phyloP scores from a whole-genome alignment of 2,888 invertebrate species.

The Conomelus anceps region DNA sequence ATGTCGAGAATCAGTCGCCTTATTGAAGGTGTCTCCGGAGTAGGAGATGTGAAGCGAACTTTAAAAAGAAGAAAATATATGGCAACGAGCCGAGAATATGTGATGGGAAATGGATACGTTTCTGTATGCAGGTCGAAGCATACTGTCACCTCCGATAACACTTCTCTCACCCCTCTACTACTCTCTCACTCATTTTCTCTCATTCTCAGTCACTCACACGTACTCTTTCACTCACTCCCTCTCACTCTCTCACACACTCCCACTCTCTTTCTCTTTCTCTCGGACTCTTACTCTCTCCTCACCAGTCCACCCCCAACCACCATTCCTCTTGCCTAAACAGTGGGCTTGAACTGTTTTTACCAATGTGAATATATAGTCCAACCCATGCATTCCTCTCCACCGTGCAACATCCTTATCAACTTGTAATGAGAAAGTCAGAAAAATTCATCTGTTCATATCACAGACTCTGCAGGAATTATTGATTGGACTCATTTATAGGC shows the following conservation, averaged over 20 bases:
- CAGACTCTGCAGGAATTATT: neutral
- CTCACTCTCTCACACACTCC: neutral
- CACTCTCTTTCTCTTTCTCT: neutral
- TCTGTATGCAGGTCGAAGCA: conserved; percentile 3
- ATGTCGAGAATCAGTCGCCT: conserved; percentile 13
- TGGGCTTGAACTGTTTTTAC: neutral
- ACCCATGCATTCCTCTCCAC: neutral
- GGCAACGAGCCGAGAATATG: conserved; percentile 4
- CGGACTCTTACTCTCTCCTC: neutral
- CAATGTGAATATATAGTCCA: neutral
- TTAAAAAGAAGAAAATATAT: conserved; percentile 13
- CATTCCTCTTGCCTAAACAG: neutral
- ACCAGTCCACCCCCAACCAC: too few species aligned
- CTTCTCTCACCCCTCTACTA: too few species aligned
- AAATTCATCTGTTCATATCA: neutral
- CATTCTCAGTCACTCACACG: neutral
- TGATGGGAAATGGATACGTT: conserved; percentile 5
- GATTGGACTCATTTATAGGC: neutral
- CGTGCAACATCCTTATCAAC: neutral
- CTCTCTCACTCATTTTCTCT: neutral
- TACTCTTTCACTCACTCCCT: neutral
- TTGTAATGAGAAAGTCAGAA: neutral
- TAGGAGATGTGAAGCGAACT: neutral
- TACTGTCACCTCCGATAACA: conserved; percentile 3
- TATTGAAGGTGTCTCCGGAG: conserved; percentile 13